phyloP scores from a whole-genome alignment of 1,140 invertebrate genomes.

The Saccostrea glomerata region DNA sequence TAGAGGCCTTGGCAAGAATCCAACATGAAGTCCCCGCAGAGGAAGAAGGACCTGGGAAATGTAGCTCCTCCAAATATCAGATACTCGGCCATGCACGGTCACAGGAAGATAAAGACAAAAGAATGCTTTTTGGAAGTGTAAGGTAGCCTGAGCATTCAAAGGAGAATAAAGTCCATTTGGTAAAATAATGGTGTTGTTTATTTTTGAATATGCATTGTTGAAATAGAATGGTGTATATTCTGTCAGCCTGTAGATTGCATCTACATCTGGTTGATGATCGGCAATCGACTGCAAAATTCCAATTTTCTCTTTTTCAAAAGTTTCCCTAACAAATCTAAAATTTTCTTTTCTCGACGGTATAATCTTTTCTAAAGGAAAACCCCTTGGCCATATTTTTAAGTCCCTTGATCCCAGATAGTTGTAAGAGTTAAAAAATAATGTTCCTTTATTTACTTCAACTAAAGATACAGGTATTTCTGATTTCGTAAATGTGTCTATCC shows the following conservation, averaged over 20 bases:
- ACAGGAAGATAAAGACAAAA: conserved; percentile 41
- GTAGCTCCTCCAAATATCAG: conserved; percentile 56
- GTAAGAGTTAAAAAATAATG: not conserved
- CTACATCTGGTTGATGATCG: conserved; percentile 53
- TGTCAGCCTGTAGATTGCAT: conserved; percentile 55
- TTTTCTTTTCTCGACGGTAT: not conserved
- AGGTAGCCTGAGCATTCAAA: conserved; percentile 54
- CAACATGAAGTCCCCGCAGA: not conserved
- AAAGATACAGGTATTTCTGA: not conserved
- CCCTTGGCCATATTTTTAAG: not conserved
- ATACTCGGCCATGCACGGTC: conserved; percentile 47
- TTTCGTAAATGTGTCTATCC: not conserved
- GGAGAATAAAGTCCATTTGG: conserved; percentile 44
- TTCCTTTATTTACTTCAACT: not conserved
- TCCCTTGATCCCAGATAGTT: not conserved
- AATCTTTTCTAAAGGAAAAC: not conserved
- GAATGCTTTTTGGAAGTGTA: conserved; percentile 37
- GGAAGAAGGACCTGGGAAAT: conserved; percentile 47
- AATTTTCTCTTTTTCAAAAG: not conserved
- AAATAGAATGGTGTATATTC: conserved; percentile 43
- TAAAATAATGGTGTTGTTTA: not conserved
- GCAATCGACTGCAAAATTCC: conserved; percentile 52
- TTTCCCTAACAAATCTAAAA: not conserved
- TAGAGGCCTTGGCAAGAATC: conserved; percentile 41
- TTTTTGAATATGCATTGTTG: not conserved